Base-by-base conservation (phyloP, 1,140 invertebrate genomes). In the Drosophila sucinea region DNA sequence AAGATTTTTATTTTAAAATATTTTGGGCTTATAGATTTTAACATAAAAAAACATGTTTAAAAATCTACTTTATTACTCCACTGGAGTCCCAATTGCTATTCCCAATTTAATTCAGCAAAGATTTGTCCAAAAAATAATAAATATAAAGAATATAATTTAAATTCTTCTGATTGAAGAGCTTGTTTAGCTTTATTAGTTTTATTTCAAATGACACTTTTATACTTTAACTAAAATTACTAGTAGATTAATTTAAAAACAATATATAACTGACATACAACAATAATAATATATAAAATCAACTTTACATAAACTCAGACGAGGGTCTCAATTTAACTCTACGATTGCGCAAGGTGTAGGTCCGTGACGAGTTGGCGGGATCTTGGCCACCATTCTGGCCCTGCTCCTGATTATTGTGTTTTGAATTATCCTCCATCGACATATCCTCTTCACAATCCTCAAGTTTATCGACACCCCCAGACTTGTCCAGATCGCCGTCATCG, bases 271-370 rank as follows among this genome's bases (percentile, higher is more conserved):
- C 56, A 54, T 41, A 56, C 11, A 41, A 29, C 25, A 62, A 63
- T 67, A 76, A 72, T 65, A 63, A 58, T 38, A 41, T 35, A 51
- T 40, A 41, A 8, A 66, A 63, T 3, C 8, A 61, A 69, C 29
- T 32, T 55, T 81, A 86, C 79, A 87, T 82, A 63, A 87, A 86
- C 30, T 91, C 90, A 0, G 72, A 69, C 0, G 90, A 91, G 10
- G 78, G 86, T 23, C 90, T 73, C 1, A 91, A 71, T n/a, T 58
- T 63, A 3, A 91, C 65, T 25, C 47, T 67, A 2, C 90, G 90
- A 67, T 73, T 91, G 11, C 90, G 83, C 29, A 91, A 56, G 0
- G 40, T 25, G 54, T 84, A 90, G 0, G 66, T 64, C 1, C 89
- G 76, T 2, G 75, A 64, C 0, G 51, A 63, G 29, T 29, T 17